Evolutionary conservation across 2,797 vertebrate species (phyloP), one percentile per base, ranked within the genome.

Genomic region (Sebastes paucispinis): DNA sequence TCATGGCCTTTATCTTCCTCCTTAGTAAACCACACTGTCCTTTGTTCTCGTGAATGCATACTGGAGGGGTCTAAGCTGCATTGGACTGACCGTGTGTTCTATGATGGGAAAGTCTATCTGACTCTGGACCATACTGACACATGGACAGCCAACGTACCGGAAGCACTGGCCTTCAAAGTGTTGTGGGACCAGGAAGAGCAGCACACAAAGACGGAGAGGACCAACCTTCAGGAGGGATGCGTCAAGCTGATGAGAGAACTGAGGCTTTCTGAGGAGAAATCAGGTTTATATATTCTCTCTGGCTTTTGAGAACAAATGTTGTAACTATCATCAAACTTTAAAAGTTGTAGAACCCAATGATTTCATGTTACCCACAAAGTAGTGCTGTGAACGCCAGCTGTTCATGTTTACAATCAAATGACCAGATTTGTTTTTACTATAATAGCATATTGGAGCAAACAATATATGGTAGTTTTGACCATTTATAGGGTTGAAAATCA

Each of bases 31-130:
- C 84, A 89, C 76, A 93, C 83, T 13, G 62, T 93, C 13, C 74
- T 92, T 32, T 84, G 75, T 43, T 89, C 90, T 18, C 92, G 88
- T 47, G 93, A 94, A 34, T 96, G 95, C 69, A 85, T 77, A 31
- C 62, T 92, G 63, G 90, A 92, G 58, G 93, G 92, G 4, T 79
- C 85, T 64, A 58, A 31, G 75, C 66, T 93, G 60, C 87, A 84
- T 31, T 91, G 89, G 87, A 65, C 55, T 0, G 94, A 95, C 77
- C 84, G 83, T 27, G 76, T 95, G 24, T 86, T 92, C 52, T 88
- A 39, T 16, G 85, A 94, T 14, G 88, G 93, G 7, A 68, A 69
- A 32, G 78, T 93, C 22, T 94, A 80, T 65, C 83, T 96, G 52
- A 89, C 63, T 36, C 87, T 94, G 74, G 87, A 94, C 65, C 57